Conservation (phyloP, 2,113 vertebrate genomes). For the Sapayoa aenigma region DNA sequence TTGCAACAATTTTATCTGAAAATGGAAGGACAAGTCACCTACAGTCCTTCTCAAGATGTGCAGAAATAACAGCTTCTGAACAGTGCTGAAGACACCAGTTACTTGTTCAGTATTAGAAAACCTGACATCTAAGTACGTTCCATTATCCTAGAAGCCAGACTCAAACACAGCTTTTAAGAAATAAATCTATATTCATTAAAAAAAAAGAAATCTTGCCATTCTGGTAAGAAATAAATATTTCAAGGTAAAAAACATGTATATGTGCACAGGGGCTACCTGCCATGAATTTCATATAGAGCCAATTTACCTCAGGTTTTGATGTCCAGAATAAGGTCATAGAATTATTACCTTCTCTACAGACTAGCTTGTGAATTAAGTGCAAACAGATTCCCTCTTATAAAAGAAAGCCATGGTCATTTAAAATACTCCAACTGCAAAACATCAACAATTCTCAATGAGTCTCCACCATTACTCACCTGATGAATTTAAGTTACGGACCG, state of each 20-base stretch:
- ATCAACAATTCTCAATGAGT: neutral
- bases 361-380: neutral
- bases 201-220: neutral
- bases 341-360: neutral
- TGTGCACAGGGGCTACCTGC: neutral
- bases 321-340: neutral
- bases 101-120: neutral
- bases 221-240: neutral
- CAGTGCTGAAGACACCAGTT: neutral
- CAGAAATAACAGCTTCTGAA: neutral
- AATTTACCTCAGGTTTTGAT: neutral
- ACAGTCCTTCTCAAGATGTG: neutral
- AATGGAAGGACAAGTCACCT: neutral
- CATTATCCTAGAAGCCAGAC: neutral
- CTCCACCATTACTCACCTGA: neutral
- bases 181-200: neutral
- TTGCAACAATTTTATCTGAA: neutral
- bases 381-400: neutral
- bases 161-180: neutral
- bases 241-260: neutral
- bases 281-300: neutral
- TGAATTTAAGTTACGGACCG: neutral
- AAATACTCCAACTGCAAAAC: neutral
- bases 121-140: neutral
- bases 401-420: neutral